Base-by-base conservation (phyloP, 92 coral and sea anemone species). In the Epizoanthus rinbou region DNA sequence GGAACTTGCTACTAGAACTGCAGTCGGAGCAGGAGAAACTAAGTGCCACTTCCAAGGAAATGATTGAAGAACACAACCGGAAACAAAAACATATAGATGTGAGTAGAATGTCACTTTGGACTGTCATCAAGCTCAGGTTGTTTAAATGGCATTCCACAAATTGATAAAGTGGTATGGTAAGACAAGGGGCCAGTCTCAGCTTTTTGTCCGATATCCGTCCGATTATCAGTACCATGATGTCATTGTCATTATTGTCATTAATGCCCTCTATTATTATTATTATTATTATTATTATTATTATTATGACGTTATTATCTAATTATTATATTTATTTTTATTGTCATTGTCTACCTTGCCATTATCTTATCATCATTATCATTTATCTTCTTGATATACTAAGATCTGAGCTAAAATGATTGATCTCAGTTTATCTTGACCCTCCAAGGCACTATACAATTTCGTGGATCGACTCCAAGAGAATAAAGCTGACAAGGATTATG, bases 61-160 rank as follows among this genome's bases (percentile, higher is more conserved):
- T 97, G 79, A 84, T 91, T 21, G 99, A 97, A 84, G 99, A 97
- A 76, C 97, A 93, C 80, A 94, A 94, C 92, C 92, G 94, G 60
- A 97, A 94, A 84, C 99, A 94, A 79, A 94, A 92, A 79, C 95
- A 90, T 72, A 93, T 97, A 79, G 99, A 97, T 64, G 99, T 97
- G 84, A 89, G 99, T 86, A 24, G 5, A 0, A 3, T 28, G 3
- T 9, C 50, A 0, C 33, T 19, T 59, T 79, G 16, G 23, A 21
- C 50, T 19, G 57, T 59, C 50, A 8, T 56, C 25, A 5, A 62
- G 76, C 0, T 23, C 43, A 25, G 45, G 19, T 7, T 16, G 54
- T 52, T 37, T 28, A 17, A 6, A 69, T 17, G 47, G 10, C 14
- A 10, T 25, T 0, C 47, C 19, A 31, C 15, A 69, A n/a, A 17